A percentile compares a stretch with the other conserved stretches of the same genome.
Conservation (phyloP, 92 coral and sea anemone genomes). For the Diadumene lineata region DNA sequence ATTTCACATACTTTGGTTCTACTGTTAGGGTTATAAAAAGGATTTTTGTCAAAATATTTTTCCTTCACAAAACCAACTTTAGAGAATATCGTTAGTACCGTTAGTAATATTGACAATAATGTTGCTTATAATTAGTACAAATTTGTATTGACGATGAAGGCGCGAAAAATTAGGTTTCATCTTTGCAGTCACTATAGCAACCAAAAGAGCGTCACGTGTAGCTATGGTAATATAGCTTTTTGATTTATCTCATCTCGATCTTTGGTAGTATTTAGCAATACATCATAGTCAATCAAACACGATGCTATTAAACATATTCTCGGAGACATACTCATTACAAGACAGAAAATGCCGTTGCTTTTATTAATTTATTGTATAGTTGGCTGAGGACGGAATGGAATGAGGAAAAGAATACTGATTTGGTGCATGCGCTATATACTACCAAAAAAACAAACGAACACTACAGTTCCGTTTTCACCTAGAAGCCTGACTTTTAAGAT, state of each 20-base stretch:
- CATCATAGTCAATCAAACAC: not conserved
- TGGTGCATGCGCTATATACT: conserved; percentile 8
- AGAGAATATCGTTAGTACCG: too few relatives aligned
- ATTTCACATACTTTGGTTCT: too few relatives aligned
- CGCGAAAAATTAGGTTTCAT: conserved; percentile 5
- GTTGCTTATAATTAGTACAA: not conserved
- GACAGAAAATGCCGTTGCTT: too few relatives aligned
- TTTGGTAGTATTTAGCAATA: not conserved
- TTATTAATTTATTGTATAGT: too few relatives aligned
- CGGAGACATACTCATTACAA: too few relatives aligned
- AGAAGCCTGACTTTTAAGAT: conserved; percentile 31
- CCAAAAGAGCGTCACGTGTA: conserved; percentile 8
- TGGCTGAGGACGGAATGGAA: too few relatives aligned
- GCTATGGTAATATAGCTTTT: conserved; percentile 20
- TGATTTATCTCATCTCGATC: not conserved
- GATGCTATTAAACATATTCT: not conserved
- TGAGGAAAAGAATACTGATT: too few relatives aligned
- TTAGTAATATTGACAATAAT: not conserved
- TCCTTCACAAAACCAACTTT: too few relatives aligned
- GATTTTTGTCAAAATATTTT: not conserved
- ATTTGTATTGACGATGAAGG: not conserved
- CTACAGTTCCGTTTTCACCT: conserved; percentile 18
- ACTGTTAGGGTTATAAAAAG: not conserved
- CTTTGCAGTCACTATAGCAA: conserved; percentile 10
- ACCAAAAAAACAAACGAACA: conserved; percentile 3